A percentile compares a stretch with the other conserved stretches of the same genome.
These are phyloP conservation scores for Pammene fasciana DNA, from an alignment of 2,888 invertebrate genomes.

Conservation along the genomic window DNA sequence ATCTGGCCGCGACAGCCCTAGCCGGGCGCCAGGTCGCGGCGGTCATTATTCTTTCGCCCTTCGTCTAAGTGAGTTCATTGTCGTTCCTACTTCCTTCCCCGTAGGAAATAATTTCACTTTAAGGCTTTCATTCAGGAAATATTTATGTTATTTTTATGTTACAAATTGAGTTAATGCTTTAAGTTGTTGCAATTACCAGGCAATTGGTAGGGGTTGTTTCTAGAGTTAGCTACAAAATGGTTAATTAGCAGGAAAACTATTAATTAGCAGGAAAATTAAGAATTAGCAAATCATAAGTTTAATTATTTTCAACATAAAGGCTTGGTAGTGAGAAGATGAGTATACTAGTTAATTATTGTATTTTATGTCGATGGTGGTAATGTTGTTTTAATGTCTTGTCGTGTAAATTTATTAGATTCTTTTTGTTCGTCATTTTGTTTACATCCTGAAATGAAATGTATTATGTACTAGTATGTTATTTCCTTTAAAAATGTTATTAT, in stretches of 20 bases:
- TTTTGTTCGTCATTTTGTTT: too few species aligned
- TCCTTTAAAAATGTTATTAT: too few species aligned
- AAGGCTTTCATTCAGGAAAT: slow-evolving; percentile 63
- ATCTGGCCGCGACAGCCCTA: slow-evolving; percentile 39
- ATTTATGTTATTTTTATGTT: slow-evolving; percentile 55
- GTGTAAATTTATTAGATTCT: too few species aligned
- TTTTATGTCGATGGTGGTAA: too few species aligned
- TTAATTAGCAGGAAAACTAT: not conserved
- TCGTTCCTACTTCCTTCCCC: slow-evolving; percentile 72
- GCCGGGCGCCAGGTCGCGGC: slow-evolving; percentile 45
- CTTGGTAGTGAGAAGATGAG: too few species aligned
- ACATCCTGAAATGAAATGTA: too few species aligned
- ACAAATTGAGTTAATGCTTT: slow-evolving; percentile 35
- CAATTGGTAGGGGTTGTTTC: not conserved
- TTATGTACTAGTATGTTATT: too few species aligned
- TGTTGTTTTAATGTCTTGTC: too few species aligned
- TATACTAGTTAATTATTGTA: too few species aligned
- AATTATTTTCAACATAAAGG: too few species aligned
- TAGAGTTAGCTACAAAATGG: not conserved
- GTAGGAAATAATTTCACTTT: slow-evolving; percentile 72
- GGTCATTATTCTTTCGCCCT: slow-evolving; percentile 73
- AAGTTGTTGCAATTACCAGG: slow-evolving; percentile 16
- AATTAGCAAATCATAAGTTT: too few species aligned
- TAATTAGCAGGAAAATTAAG: too few species aligned
- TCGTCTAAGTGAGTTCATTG: slow-evolving; percentile 72